These are phyloP conservation scores for Garra rufa DNA, from an alignment of 2,113 vertebrate species.

Conservation along the genomic window DNA sequence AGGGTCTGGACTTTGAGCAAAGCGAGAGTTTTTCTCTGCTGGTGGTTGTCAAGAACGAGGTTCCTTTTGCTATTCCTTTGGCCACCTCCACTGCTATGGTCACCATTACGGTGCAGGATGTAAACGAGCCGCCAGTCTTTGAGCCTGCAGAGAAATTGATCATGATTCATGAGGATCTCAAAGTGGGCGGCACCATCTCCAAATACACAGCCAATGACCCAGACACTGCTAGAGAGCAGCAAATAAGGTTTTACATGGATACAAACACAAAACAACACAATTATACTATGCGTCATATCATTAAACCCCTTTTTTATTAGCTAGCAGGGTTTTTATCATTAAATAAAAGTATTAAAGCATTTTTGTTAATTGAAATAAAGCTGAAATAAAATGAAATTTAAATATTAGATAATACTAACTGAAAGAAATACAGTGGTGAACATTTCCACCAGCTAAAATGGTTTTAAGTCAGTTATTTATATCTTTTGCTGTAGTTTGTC, in stretches of 20 bases:
- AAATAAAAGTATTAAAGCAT: background rate
- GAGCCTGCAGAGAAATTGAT: constrained; percentile 63
- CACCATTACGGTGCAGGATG: constrained; percentile 74
- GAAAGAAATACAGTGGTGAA: too few relatives aligned
- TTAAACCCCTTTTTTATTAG: background rate
- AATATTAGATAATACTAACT: background rate
- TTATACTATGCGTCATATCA: background rate
- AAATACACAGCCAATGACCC: constrained; percentile 80
- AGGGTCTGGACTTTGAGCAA: constrained; percentile 85
- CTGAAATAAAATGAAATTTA: too few relatives aligned
- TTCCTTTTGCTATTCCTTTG: constrained; percentile 58
- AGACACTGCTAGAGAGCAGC: constrained; percentile 75
- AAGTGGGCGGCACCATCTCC: constrained; percentile 65
- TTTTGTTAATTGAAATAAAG: background rate
- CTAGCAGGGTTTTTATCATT: background rate
- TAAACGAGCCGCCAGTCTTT: constrained; percentile 77
- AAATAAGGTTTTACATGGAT: constrained; percentile 56
- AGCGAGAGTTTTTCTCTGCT: constrained; percentile 66
- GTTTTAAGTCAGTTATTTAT: too few relatives aligned
- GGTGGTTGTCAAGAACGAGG: constrained; percentile 73
- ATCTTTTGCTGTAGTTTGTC: too few relatives aligned
- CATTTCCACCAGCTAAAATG: too few relatives aligned
- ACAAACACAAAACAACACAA: background rate
- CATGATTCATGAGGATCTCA: constrained; percentile 69
- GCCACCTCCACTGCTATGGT: constrained; percentile 79